Evolutionary conservation across 2,888 invertebrate genomes (phyloP).

Genomic region (Brachyptera risi): DNA sequence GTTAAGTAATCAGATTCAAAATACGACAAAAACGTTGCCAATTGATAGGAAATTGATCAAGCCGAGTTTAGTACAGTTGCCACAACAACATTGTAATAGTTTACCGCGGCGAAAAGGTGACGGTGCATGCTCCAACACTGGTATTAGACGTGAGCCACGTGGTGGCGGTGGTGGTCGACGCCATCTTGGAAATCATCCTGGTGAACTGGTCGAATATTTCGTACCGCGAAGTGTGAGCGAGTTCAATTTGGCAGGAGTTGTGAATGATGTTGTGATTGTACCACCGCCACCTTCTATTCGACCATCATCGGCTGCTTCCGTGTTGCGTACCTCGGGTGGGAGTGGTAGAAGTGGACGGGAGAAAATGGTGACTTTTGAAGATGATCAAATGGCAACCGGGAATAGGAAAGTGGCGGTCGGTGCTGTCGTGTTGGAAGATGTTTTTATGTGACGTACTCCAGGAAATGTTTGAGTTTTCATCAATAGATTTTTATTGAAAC

Average conservation of each 20-base stretch:
- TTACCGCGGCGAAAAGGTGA: conserved; percentile 48
- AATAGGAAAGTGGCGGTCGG: conserved; percentile 33
- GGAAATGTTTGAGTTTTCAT: conserved; percentile 6
- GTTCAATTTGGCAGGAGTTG: conserved; percentile 66
- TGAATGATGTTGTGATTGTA: conserved; percentile 51
- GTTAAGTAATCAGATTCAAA: conserved; percentile 4
- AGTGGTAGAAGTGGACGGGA: conserved; percentile 48
- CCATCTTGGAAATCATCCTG: conserved; percentile 48
- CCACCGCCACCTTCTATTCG: conserved; percentile 45
- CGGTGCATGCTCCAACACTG: conserved; percentile 34
- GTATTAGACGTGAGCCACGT: neutral
- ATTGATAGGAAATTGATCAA: neutral
- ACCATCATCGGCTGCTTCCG: conserved; percentile 39
- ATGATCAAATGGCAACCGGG: conserved; percentile 52
- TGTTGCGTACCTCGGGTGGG: conserved; percentile 40
- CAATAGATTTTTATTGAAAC: no score
- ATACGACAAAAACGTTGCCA: neutral
- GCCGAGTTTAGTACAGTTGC: conserved; percentile 4
- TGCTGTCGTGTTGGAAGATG: conserved; percentile 58
- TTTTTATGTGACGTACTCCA: conserved; percentile 69
- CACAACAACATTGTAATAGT: conserved; percentile 48
- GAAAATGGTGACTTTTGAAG: conserved; percentile 79
- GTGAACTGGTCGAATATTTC: conserved; percentile 63
- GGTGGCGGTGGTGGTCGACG: neutral
- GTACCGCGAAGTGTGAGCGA: conserved; percentile 81